These are phyloP conservation scores for Pelodiscus sinensis DNA, from an alignment of 2,113 vertebrate species.

Conservation along the genomic window DNA sequence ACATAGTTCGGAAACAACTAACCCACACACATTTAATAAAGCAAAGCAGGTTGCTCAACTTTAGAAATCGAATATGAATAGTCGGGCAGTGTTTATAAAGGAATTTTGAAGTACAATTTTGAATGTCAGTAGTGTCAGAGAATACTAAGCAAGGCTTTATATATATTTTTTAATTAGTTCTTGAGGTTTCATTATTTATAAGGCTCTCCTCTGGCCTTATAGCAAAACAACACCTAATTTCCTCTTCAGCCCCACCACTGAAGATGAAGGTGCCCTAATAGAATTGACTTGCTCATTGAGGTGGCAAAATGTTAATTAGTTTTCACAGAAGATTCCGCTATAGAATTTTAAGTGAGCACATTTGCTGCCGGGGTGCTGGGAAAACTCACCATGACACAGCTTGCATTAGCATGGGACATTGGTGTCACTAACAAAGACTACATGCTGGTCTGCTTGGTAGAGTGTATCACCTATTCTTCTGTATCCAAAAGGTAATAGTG, in stretches of 20 bases:
- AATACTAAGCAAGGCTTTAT: neutral
- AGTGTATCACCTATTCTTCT: neutral
- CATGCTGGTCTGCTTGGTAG: neutral
- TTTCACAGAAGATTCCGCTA: slow-evolving; percentile 49
- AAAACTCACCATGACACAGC: neutral
- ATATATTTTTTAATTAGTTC: neutral
- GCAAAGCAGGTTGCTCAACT: neutral
- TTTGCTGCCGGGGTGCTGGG: neutral
- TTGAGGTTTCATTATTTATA: slow-evolving; percentile 24
- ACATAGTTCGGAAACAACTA: neutral
- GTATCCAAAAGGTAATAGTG: neutral
- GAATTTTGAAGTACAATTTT: neutral
- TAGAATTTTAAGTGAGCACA: slow-evolving; percentile 12
- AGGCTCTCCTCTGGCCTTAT: neutral
- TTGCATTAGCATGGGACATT: neutral
- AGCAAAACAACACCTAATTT: neutral
- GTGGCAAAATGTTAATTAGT: slow-evolving; percentile 49
- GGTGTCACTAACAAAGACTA: neutral
- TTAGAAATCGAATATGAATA: neutral
- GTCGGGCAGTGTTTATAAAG: neutral
- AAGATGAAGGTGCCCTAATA: slow-evolving; percentile 15
- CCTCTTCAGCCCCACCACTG: neutral
- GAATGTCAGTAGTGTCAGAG: neutral
- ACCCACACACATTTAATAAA: neutral
- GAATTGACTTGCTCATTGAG: slow-evolving; percentile 33